Evolutionary conservation across 2,888 invertebrate species (phyloP), one percentile per base, ranked within the genome.

Genomic region (Tuta absoluta): DNA sequence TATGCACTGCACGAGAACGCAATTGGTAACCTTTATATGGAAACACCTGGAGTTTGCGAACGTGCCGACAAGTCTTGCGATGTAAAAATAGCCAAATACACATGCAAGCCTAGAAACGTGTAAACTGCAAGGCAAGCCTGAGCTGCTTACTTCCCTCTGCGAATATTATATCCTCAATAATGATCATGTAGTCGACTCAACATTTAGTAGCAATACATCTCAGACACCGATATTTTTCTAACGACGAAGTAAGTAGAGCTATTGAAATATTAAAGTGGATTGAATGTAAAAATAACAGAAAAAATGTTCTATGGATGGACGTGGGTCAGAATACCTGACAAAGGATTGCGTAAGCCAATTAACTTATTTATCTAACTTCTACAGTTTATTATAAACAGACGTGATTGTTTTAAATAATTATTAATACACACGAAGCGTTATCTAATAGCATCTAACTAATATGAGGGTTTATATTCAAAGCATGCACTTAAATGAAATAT

Each of bases 341-440:
- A 70, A 68, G 71, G 70, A 72, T 79, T 78, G 72, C 78, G 75
- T 77, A 75, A 79, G 69, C 67, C 69, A 65, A 68, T 70, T 72
- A 66, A 67, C 70, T 71, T 75, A 68, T 69, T 76, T 78, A 74
- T 73, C 68, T 73, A 69, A 71, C 69, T 69, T 72, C 72, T 71
- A 75, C 71, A 65, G 65, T 51, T 38, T 62, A 64, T 60, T 56
- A 61, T 63, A 65, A 65, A 65, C 65, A 65, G 66, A 71, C 58
- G 37, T 48, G 63, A 64, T 66, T 66, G 66, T 66, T 66, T 62
- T 66, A 65, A 63, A 60, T 33, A 65, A 65, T 33, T 69, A 67
- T 67, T 45, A 45, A 17, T 45, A 45, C 65, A 68, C 68, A 68
- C 48, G 66, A 69, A 64, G 37, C 37, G 21, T 62, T 62, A 62